Conservation (phyloP, 2,888 invertebrate species). For the Lagria hirta region DNA sequence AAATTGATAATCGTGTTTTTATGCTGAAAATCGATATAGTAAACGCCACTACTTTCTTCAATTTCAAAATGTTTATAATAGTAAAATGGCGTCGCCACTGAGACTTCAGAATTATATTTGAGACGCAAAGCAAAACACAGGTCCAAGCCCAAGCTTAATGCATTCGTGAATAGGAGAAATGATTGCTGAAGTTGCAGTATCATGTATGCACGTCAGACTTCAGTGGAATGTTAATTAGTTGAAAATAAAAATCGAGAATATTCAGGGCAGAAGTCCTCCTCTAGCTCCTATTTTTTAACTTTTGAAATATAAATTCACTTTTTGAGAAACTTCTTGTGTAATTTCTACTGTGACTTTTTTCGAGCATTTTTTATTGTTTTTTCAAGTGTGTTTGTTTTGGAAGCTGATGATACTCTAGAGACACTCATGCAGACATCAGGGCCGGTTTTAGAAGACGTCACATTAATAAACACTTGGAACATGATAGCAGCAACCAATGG, state of each 20-base stretch:
- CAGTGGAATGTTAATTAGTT: constrained; percentile 23
- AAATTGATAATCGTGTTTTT: no score
- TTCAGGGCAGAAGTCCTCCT: constrained; percentile 11
- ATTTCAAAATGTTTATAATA: no score
- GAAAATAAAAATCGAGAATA: constrained; percentile 21
- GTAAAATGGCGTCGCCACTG: no score
- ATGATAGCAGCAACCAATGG: constrained; percentile 38
- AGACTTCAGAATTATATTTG: no score
- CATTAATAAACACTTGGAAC: constrained; percentile 42
- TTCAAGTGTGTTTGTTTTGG: constrained; percentile 37
- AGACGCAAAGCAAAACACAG: no score
- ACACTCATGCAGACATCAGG: constrained; percentile 35
- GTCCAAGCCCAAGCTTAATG: constrained; percentile 22
- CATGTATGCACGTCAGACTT: constrained; percentile 20
- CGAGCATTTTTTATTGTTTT: no score
- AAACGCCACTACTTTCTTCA: no score
- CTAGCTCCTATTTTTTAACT: no score
- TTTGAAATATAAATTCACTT: no score
- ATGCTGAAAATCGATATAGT: no score
- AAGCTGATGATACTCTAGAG: constrained; percentile 33
- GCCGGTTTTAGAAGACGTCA: constrained; percentile 36
- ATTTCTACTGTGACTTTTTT: no score
- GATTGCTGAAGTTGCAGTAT: constrained; percentile 22
- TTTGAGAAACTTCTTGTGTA: no score
- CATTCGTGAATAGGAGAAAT: constrained; percentile 16